phyloP scores from a whole-genome alignment of 1,140 invertebrate species.

The Scaptodrosophila lebanonensis region DNA sequence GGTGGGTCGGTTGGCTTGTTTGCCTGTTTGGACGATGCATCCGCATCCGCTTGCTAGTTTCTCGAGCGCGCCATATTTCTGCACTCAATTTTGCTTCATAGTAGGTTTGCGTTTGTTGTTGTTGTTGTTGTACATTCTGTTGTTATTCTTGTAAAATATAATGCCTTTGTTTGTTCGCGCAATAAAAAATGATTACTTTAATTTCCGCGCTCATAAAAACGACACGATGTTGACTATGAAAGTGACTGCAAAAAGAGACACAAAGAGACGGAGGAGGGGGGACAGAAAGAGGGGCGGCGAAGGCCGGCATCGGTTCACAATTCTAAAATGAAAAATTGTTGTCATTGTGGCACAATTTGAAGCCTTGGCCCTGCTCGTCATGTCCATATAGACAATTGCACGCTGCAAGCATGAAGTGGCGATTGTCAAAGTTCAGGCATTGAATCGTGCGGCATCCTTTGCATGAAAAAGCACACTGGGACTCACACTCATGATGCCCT shows the following conservation, averaged over 20 bases:
- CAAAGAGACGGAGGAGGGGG: too few relatives aligned
- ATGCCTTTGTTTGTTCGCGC: constrained; percentile 73
- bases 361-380: too few relatives aligned
- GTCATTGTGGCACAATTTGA: constrained; percentile 59
- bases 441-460: too few relatives aligned
- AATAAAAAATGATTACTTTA: constrained; percentile 75
- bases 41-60: constrained; percentile 48
- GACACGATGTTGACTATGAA: too few relatives aligned
- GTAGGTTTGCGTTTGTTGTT: constrained; percentile 51
- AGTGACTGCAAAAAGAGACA: neutral
- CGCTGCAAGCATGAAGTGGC: too few relatives aligned
- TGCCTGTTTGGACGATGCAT: constrained; percentile 37
- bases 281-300: too few relatives aligned
- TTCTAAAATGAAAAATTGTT: constrained; percentile 67
- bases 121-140: constrained; percentile 14
- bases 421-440: too few relatives aligned
- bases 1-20: constrained; percentile 20
- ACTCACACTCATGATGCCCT: too few relatives aligned
- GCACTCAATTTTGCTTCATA: constrained; percentile 71
- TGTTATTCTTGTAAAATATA: constrained; percentile 56
- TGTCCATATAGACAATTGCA: too few relatives aligned
- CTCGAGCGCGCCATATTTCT: constrained; percentile 64
- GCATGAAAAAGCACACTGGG: too few relatives aligned
- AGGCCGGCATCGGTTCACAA: too few relatives aligned
- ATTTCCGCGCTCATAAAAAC: constrained; percentile 66